Evolutionary conservation across 2,888 invertebrate species (phyloP), one percentile per base, ranked within the genome.

Genomic region (Rutpela maculata): DNA sequence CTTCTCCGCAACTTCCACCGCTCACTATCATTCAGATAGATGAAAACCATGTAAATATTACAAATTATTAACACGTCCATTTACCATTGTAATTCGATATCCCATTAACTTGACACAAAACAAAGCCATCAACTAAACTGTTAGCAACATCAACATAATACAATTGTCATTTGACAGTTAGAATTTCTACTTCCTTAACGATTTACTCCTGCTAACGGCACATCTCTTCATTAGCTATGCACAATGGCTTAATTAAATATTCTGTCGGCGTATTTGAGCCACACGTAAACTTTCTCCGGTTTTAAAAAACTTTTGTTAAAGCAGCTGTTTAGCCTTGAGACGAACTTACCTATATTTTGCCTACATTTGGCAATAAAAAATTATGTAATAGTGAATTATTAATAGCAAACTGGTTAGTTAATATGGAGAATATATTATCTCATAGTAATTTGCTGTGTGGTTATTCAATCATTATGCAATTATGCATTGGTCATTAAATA

Each of bases 321-420:
- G 22, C 43, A 22, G 15, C n/a, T n/a, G 62, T 50, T n/a, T 63
- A 55, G 55, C 72, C 72, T 72, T 72, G 72, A 70, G 70, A 62
- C 26, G 31, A 62, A 50, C 17, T 3, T 26, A 26, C 26, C 6
- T 6, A 6, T 18, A 31, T 17, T 63, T 63, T 72, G 62, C 63
- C 62, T 72, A 72, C 63, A 31, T 72, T 72, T n/a, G 59, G 43
- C 43, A 43, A 12, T 43, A 65, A 65, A 19, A 65, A 65, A 38
- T 43, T 38, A 60, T 50, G 50, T n/a, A n/a, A 50, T 0, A 3
- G 7, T 7, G 31, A 35, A 15, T 43, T 43, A 43, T 43, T 43
- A 35, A 43, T 59, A 17, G 26, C 43, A 70, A 70, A 60, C 38
- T 12, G 59, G 59, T 69, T 26, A 57, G 18, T 19, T 35, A 57